Evolutionary conservation across 2,797 vertebrate genomes (phyloP).

Genomic region (Poecilia wingei): DNA sequence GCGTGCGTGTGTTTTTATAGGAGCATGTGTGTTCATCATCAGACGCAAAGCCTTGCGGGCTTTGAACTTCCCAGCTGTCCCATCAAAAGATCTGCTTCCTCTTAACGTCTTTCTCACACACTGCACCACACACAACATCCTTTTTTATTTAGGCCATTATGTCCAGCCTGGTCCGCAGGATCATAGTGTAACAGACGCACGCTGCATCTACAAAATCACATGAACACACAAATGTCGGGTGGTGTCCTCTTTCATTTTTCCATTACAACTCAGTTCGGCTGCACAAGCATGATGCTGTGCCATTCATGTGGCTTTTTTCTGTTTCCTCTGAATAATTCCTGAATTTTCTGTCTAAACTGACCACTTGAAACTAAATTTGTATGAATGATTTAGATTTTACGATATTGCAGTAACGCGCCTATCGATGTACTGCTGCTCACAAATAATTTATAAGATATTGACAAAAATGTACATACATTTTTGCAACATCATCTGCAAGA

Average conservation of each 20-base stretch:
- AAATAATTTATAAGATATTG: background rate
- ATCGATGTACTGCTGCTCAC: background rate
- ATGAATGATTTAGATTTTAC: background rate
- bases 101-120: conserved; percentile 33
- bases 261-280: conserved; percentile 11
- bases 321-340: background rate
- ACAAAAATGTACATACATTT: conserved; percentile 1
- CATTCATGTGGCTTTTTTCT: background rate
- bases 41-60: conserved; percentile 50
- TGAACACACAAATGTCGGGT: conserved; percentile 4
- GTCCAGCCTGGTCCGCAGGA: conserved; percentile 13
- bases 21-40: conserved; percentile 58
- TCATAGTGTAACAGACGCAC: conserved; percentile 14
- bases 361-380: background rate
- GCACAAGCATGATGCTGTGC: background rate
- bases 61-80: conserved; percentile 80
- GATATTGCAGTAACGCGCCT: background rate
- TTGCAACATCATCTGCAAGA: conserved; percentile 1
- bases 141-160: conserved; percentile 34
- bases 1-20: conserved; percentile 42
- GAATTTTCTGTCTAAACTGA: background rate
- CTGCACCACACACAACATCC: conserved; percentile 1
- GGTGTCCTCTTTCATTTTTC: conserved; percentile 31
- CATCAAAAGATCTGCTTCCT: conserved; percentile 78
- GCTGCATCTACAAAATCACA: conserved; percentile 9